Evolutionary conservation across 2,888 invertebrate genomes (phyloP), one percentile per base, ranked within the genome.

Genomic region (Cordilura impudica): DNA sequence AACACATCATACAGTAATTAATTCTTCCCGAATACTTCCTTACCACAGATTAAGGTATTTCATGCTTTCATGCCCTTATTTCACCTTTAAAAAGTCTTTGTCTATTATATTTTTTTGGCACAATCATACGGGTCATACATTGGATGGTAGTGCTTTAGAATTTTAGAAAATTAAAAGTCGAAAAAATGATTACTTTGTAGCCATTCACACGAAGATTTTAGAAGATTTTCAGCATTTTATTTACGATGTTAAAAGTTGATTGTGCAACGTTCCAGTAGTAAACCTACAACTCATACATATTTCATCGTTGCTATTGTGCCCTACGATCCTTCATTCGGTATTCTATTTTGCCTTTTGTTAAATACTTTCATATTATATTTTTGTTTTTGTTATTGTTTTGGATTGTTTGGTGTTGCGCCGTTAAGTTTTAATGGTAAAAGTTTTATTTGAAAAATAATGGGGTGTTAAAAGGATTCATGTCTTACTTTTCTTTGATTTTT

Each of bases 401-500:
- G n/a, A n/a, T n/a, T n/a, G n/a, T n/a, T n/a, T 39, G 35, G 35
- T 39, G 2, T 1, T 39, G 10, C n/a, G 3, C 2, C 35, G 35
- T 35, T 31, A 14, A 39, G 7, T 60, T 60, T 8, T 26, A 60
- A 60, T 29, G 70, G n/a, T 65, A 26, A 65, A 70, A 75, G 69
- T 75, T 70, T 70, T 65, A 76, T 58, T 65, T 29, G 39, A 49
- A 63, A 26, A 26, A 58, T 70, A 60, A 76, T 60, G 65, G 58
- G 23, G 43, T 70, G 63, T 65, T 65, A 53, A 76, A 76, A 70
- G 70, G 58, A 70, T 49, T 49, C 70, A 18, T 76, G 70, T 53
- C 65, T 49, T 12, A n/a, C 43, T 58, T 8, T 67, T 45, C 2
- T 53, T 23, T 16, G n/a, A n/a, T n/a, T n/a, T n/a, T n/a, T n/a